These are phyloP conservation scores for Drosophila neonasuta DNA, from an alignment of 2,888 invertebrate genomes.

Conservation along the genomic window DNA sequence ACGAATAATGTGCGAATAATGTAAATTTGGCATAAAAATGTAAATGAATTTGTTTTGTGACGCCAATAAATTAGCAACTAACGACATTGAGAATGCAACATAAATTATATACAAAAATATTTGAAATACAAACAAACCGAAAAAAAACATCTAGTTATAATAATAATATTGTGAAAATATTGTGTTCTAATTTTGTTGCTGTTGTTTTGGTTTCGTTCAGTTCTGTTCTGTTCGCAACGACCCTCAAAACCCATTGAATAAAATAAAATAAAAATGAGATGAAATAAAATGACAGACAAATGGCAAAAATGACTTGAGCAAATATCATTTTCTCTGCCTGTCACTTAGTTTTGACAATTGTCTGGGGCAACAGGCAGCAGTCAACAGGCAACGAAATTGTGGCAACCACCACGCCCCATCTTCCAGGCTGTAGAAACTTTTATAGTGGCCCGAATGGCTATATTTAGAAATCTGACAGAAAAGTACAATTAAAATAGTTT, in stretches of 20 bases:
- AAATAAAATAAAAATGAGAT: background rate
- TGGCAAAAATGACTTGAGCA: constrained; percentile 4
- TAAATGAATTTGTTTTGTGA: constrained; percentile 42
- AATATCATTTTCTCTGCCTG: constrained; percentile 24
- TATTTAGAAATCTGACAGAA: constrained; percentile 40
- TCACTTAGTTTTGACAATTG: constrained; percentile 47
- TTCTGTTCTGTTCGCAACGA: constrained; percentile 7
- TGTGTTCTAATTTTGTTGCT: constrained; percentile 42
- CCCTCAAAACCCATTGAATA: constrained; percentile 4
- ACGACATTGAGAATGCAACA: constrained; percentile 55
- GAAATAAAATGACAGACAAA: constrained; percentile 18
- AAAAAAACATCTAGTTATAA: constrained; percentile 1
- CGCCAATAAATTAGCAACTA: constrained; percentile 53
- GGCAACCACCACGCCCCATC: constrained; percentile 43
- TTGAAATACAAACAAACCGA: background rate
- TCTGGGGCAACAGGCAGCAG: constrained; percentile 23
- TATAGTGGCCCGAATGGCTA: constrained; percentile 18
- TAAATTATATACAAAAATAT: constrained; percentile 43
- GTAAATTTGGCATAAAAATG: constrained; percentile 51
- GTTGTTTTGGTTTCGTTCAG: constrained; percentile 4
- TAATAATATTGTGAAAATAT: constrained; percentile 11
- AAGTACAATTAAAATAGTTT: constrained; percentile 75
- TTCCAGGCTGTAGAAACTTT: constrained; percentile 28
- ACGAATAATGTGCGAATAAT: constrained; percentile 43
- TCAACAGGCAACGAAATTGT: constrained; percentile 21